Conservation (phyloP, 2,888 invertebrate species). For the Leucophora obtusa region DNA sequence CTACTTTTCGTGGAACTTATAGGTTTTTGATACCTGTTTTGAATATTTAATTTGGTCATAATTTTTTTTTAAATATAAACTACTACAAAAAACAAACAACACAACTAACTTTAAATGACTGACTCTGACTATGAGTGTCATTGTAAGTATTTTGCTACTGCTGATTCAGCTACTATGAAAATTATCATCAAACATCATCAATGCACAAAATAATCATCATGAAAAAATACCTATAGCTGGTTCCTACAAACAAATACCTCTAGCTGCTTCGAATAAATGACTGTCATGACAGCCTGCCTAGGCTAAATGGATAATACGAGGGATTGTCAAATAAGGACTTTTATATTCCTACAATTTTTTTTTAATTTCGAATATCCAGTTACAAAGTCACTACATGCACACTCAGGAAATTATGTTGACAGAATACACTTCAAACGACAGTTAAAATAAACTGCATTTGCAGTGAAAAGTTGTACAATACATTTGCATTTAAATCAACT, state of each 20-base stretch:
- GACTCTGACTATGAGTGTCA: constrained; percentile 44
- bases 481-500: too few relatives aligned
- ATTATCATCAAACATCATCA: constrained; percentile 61
- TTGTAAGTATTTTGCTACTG: constrained; percentile 28
- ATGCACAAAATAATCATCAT: constrained; percentile 54
- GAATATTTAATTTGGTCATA: constrained; percentile 62
- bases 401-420: too few relatives aligned
- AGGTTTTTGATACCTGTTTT: constrained; percentile 63
- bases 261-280: constrained; percentile 32
- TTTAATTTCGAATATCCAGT: too few relatives aligned
- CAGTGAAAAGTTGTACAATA: too few relatives aligned
- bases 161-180: constrained; percentile 29
- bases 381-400: too few relatives aligned
- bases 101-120: constrained; percentile 29
- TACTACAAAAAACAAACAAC: too few relatives aligned
- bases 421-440: too few relatives aligned
- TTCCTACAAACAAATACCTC: constrained; percentile 28
- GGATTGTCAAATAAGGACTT: background rate
- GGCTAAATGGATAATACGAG: constrained; percentile 50
- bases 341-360: too few relatives aligned
- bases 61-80: constrained; percentile 24
- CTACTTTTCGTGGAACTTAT: constrained; percentile 62
- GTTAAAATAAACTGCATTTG: too few relatives aligned
- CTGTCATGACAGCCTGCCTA: constrained; percentile 49
- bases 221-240: constrained; percentile 34